Percentiles rank a stretch among this genome's conserved stretches.
These are phyloP conservation scores for Elegia similella DNA, from an alignment of 2,888 invertebrate species.

Conservation along the genomic window DNA sequence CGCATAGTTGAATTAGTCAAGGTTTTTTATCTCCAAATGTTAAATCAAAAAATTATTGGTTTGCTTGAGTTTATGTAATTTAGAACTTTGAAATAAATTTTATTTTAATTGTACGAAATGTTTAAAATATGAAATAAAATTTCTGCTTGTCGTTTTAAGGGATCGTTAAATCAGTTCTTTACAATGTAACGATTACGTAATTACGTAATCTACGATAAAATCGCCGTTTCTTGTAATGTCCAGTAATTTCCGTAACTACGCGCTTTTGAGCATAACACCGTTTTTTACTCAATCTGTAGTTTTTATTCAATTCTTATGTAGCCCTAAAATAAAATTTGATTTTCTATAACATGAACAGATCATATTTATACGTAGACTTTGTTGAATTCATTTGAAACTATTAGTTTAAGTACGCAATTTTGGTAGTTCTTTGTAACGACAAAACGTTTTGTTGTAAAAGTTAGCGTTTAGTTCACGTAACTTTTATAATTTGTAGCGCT, in stretches of 20 bases:
- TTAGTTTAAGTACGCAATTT: constrained; percentile 3
- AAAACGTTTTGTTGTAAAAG: neutral
- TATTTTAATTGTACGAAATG: too few relatives aligned
- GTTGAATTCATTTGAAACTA: neutral
- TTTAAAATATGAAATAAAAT: too few relatives aligned
- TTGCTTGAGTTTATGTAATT: too few relatives aligned
- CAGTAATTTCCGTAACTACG: constrained; percentile 38
- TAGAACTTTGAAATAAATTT: too few relatives aligned
- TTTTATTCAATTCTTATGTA: neutral
- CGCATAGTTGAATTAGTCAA: neutral
- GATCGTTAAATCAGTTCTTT: constrained; percentile 12
- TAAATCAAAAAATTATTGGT: too few relatives aligned
- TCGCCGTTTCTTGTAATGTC: constrained; percentile 2
- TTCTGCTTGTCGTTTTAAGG: neutral
- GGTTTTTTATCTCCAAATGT: too few relatives aligned
- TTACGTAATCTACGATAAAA: neutral
- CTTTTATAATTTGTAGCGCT: neutral
- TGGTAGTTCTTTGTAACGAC: neutral
- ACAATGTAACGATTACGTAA: neutral
- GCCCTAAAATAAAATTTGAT: neutral
- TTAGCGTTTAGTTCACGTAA: neutral
- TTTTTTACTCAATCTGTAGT: constrained; percentile 37
- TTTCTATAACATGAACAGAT: neutral
- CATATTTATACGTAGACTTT: neutral
- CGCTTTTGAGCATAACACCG: constrained; percentile 55